Percentiles rank a stretch among this genome's conserved stretches.
Evolutionary conservation across 2,888 invertebrate genomes (phyloP).

Genomic region (Synanthedon myopaeformis): DNA sequence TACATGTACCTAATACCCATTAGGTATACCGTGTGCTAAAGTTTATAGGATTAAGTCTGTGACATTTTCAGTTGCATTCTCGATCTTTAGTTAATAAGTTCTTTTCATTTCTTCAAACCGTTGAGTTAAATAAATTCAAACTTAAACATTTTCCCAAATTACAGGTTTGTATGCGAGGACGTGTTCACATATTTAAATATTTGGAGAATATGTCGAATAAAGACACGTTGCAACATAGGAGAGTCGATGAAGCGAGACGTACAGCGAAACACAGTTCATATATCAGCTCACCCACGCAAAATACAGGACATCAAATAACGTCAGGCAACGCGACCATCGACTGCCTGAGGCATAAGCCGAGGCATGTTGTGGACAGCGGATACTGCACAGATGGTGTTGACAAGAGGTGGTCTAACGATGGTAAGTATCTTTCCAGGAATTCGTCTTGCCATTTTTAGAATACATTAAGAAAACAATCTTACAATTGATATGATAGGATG

Average conservation of each 20-base stretch:
- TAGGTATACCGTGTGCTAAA: too few species aligned
- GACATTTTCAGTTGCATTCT: too few species aligned
- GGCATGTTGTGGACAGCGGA: constrained; percentile 88
- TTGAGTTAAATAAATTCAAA: not conserved
- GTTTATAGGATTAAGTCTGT: too few species aligned
- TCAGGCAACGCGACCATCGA: constrained; percentile 63
- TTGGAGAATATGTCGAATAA: constrained; percentile 89
- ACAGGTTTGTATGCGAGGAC: constrained; percentile 90
- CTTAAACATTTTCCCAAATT: constrained; percentile 11
- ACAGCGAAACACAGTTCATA: constrained; percentile 55
- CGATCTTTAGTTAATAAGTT: too few species aligned
- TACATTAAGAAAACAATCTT: too few species aligned
- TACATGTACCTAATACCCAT: too few species aligned
- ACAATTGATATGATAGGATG: too few species aligned
- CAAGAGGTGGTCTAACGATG: constrained; percentile 87
- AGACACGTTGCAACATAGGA: constrained; percentile 62
- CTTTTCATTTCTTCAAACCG: too few species aligned
- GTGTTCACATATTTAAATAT: constrained; percentile 95
- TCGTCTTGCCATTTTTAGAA: not conserved
- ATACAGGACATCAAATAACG: constrained; percentile 40
- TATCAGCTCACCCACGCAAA: constrained; percentile 37
- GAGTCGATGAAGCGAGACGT: constrained; percentile 60
- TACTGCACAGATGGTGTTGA: constrained; percentile 89
- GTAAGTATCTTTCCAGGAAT: constrained; percentile 35
- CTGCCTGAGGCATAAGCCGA: constrained; percentile 57